Evolutionary conservation across 92 coral and sea anemone genomes (phyloP).

Genomic region (Diadumene lineata): DNA sequence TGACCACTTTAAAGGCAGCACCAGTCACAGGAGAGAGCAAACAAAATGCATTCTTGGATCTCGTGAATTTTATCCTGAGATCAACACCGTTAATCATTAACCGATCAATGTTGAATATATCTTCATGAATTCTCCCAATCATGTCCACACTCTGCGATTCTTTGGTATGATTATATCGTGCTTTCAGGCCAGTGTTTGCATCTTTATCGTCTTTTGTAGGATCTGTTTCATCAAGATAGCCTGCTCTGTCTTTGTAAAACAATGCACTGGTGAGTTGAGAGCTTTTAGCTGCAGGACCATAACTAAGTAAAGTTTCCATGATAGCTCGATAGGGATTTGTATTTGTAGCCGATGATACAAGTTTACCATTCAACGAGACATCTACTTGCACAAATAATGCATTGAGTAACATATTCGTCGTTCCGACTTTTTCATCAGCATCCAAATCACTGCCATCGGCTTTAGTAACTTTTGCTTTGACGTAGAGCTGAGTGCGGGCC

Average conservation of each 20-base stretch:
- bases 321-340: constrained; percentile 50
- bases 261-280: constrained; percentile 35
- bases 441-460: constrained; percentile 41
- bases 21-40: constrained; percentile 44
- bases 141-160: constrained; percentile 37
- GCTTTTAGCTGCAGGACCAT: constrained; percentile 47
- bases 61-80: constrained; percentile 48
- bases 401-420: constrained; percentile 37
- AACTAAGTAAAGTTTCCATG: constrained; percentile 44
- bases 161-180: constrained; percentile 34
- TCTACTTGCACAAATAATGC: constrained; percentile 36
- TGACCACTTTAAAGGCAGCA: constrained; percentile 48
- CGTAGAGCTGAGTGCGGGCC: constrained; percentile 32
- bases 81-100: constrained; percentile 41
- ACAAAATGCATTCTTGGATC: constrained; percentile 62
- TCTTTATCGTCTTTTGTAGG: constrained; percentile 41
- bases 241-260: constrained; percentile 54
- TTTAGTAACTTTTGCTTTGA: constrained; percentile 30
- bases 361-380: constrained; percentile 34
- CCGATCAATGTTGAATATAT: constrained; percentile 40
- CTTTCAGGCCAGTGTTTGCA: constrained; percentile 51
- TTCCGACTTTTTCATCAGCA: constrained; percentile 38
- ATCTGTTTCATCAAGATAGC: constrained; percentile 35
- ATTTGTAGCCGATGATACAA: constrained; percentile 39
- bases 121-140: constrained; percentile 43